Evolutionary conservation across 2,888 invertebrate genomes (phyloP).

Genomic region (Stegana nigrithorax): DNA sequence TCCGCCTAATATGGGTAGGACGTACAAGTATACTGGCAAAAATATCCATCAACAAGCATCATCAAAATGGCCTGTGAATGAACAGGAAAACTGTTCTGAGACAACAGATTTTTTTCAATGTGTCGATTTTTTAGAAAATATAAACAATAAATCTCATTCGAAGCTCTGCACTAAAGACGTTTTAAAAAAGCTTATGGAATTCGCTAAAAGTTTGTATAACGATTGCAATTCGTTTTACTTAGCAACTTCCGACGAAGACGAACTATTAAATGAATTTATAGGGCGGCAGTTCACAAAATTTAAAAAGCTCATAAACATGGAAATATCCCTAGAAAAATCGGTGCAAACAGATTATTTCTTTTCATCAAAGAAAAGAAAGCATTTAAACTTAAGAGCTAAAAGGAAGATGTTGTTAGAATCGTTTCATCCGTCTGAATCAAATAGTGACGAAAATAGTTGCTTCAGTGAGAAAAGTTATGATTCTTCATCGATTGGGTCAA

Average conservation of each 20-base stretch:
- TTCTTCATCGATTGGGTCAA: too few species aligned
- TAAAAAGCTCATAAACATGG: conserved; percentile 29
- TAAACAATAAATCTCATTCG: not conserved
- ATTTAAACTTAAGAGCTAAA: conserved; percentile 46
- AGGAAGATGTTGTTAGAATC: conserved; percentile 38
- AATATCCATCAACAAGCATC: too few species aligned
- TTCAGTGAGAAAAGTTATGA: too few species aligned
- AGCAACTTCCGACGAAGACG: conserved; percentile 34
- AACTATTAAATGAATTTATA: conserved; percentile 44
- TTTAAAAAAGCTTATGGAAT: too few species aligned
- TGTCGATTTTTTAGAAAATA: not conserved
- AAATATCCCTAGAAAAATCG: conserved; percentile 25
- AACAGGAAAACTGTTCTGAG: conserved; percentile 45
- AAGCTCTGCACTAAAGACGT: too few species aligned
- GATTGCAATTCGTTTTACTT: conserved; percentile 41
- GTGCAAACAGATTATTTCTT: conserved; percentile 39
- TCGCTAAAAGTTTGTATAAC: conserved; percentile 46
- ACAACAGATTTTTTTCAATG: conserved; percentile 39
- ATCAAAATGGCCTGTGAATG: not conserved
- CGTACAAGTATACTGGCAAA: too few species aligned
- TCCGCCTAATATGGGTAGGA: too few species aligned
- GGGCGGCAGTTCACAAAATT: conserved; percentile 41
- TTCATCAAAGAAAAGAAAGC: conserved; percentile 39
- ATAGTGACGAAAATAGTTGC: too few species aligned
- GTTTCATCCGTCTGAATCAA: conserved; percentile 40